Percentiles rank a stretch among this genome's conserved stretches.
Evolutionary conservation across 2,113 vertebrate genomes (phyloP).

Genomic region (Semicossyphus pulcher): DNA sequence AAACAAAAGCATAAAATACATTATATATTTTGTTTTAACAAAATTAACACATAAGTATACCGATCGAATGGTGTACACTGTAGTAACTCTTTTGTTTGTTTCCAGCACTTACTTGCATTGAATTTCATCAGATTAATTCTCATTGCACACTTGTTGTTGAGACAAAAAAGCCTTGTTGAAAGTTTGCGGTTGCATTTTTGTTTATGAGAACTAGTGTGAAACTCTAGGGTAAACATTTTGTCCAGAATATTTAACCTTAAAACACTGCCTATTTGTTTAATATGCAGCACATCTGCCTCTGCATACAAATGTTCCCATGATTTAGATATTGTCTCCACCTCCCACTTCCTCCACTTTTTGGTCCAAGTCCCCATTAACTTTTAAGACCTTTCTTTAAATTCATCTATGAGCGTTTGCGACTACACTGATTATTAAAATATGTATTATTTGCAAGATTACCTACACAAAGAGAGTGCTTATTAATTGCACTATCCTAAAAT

Average conservation of each 20-base stretch:
- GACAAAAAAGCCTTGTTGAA: slow-evolving; percentile 2
- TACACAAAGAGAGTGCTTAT: slow-evolving; percentile 46
- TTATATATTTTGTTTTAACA: background rate
- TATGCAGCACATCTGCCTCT: slow-evolving; percentile 57
- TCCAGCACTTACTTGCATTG: slow-evolving; percentile 13
- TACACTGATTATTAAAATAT: slow-evolving; percentile 35
- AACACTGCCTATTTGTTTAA: slow-evolving; percentile 45
- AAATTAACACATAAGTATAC: background rate
- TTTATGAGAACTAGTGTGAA: slow-evolving; percentile 15
- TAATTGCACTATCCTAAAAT: slow-evolving; percentile 44
- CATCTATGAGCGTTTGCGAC: slow-evolving; percentile 22
- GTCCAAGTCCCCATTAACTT: slow-evolving; percentile 41
- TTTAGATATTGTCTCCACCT: slow-evolving; percentile 50
- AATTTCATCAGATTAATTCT: slow-evolving; percentile 16
- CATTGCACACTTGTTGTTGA: background rate
- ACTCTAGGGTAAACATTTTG: slow-evolving; percentile 11
- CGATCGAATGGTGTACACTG: too few species aligned
- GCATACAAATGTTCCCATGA: slow-evolving; percentile 53
- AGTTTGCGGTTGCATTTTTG: slow-evolving; percentile 12
- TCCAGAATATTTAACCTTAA: slow-evolving; percentile 57
- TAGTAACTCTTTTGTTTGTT: background rate
- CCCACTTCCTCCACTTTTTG: slow-evolving; percentile 20
- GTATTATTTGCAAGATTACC: slow-evolving; percentile 56
- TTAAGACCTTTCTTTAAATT: slow-evolving; percentile 44
- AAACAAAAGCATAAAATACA: background rate